These are phyloP conservation scores for Apotomis turbidana DNA, from an alignment of 2,888 invertebrate species.

Conservation along the genomic window DNA sequence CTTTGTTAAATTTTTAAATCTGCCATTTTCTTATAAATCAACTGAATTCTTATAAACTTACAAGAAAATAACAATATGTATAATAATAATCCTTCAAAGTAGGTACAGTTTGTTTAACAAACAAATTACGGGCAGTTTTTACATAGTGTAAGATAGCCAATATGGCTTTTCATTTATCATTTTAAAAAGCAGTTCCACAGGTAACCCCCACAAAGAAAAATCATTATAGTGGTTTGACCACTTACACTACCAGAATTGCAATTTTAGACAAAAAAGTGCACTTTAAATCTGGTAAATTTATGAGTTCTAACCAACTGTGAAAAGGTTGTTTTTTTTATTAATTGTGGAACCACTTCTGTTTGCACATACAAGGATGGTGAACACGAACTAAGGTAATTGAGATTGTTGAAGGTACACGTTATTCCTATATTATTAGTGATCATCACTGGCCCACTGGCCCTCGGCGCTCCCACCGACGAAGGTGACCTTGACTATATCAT, in stretches of 20 bases:
- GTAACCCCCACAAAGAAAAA: not conserved
- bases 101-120: not conserved
- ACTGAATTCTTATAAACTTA: no score
- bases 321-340: not conserved
- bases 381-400: constrained; percentile 66
- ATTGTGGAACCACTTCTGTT: not conserved
- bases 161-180: not conserved
- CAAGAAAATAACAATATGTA: no score
- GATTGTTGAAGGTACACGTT: constrained; percentile 77
- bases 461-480: constrained; percentile 45
- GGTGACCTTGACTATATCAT: not conserved
- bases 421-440: constrained; percentile 63
- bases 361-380: constrained; percentile 18
- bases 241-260: no score
- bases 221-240: not conserved
- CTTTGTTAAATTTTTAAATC: no score
- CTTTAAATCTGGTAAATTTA: no score
- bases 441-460: constrained; percentile 62
- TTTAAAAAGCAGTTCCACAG: constrained; percentile 5
- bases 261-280: no score
- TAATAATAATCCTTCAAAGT: no score
- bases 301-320: no score
- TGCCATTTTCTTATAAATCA: not conserved
- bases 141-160: not conserved
- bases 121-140: not conserved